Conservation (phyloP, 2,113 vertebrate genomes). For the Cryptotis parvus region DNA sequence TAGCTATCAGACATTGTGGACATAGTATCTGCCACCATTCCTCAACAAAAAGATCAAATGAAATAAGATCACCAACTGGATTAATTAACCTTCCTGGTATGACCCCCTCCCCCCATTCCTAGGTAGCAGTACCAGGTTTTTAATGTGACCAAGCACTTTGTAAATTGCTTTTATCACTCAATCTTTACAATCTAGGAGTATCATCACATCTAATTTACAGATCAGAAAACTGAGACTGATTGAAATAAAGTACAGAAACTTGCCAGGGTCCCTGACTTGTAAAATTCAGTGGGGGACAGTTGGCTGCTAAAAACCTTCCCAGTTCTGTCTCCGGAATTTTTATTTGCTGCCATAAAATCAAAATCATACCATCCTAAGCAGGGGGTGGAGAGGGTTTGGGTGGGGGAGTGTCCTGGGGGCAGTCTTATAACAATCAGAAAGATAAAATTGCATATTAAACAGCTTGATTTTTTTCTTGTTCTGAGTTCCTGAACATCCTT, state of each 20-base stretch:
- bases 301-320: not conserved
- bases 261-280: too few species aligned
- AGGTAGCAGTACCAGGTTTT: not conserved
- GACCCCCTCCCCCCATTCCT: too few species aligned
- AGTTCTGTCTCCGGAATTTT: not conserved
- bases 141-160: not conserved
- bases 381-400: too few species aligned
- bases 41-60: too few species aligned
- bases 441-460: slow-evolving; percentile 1
- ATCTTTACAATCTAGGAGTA: not conserved
- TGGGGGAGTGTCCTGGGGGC: not conserved
- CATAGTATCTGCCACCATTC: too few species aligned
- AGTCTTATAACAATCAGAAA: not conserved
- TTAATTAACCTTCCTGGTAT: too few species aligned
- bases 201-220: not conserved
- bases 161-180: not conserved
- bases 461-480: not conserved
- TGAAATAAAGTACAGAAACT: not conserved
- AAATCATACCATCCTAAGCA: not conserved
- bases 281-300: not conserved
- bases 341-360: not conserved
- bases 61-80: too few species aligned
- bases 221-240: not conserved
- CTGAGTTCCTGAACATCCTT: slow-evolving; percentile 23
- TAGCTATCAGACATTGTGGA: too few species aligned